Evolutionary conservation across 1,140 invertebrate genomes (phyloP).

Genomic region (Hydropsyche tenuis): DNA sequence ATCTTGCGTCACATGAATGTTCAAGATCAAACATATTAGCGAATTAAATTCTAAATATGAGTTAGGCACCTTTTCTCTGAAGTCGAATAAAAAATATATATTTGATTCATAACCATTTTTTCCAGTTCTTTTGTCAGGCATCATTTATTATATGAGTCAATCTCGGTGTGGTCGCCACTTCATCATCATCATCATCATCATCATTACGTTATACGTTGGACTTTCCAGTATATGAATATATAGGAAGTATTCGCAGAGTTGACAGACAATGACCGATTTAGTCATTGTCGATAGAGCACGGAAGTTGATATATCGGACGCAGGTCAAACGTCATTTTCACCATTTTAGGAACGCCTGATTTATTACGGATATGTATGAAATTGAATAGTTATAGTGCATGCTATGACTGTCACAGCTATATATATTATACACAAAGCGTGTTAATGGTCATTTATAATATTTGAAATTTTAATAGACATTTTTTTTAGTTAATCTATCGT

Average conservation of each 20-base stretch:
- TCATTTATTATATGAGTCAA: conserved; percentile 5
- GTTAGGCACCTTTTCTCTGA: no score
- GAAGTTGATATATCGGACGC: neutral
- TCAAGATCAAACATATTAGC: conserved; percentile 19
- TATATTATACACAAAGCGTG: no score
- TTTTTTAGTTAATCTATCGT: no score
- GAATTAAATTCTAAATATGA: neutral
- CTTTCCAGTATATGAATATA: neutral
- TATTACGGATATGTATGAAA: neutral
- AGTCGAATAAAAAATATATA: neutral
- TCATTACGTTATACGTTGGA: neutral
- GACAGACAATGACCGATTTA: conserved; percentile 7
- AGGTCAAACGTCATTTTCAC: neutral
- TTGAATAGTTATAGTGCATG: no score
- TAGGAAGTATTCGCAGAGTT: conserved; percentile 6
- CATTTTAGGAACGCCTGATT: conserved; percentile 10
- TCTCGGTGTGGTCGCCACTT: conserved; percentile 5
- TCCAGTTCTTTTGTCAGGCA: neutral
- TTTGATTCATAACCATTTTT: neutral
- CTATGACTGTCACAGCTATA: no score
- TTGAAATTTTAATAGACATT: no score
- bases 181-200: conserved; percentile 27
- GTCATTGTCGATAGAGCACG: conserved; percentile 11
- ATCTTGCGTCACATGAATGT: neutral
- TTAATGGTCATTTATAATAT: no score